A percentile compares a stretch with the other conserved stretches of the same genome.
These are phyloP conservation scores for Candidula unifasciata DNA, from an alignment of 2,888 invertebrate genomes.

Conservation along the genomic window DNA sequence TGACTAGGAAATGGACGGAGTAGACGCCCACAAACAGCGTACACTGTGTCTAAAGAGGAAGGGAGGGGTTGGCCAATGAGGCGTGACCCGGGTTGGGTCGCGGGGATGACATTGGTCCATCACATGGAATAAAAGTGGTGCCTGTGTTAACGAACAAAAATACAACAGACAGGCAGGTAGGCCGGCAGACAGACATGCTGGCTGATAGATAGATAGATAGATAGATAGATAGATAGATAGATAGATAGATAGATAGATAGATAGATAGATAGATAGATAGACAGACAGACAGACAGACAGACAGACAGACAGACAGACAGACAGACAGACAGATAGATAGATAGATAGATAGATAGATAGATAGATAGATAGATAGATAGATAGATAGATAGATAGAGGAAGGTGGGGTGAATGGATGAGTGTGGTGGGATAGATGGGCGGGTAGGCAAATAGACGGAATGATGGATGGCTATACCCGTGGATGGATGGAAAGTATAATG, in stretches of 20 bases:
- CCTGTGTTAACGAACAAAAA: too few species aligned
- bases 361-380: slow-evolving; percentile 21
- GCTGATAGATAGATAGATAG: slow-evolving; percentile 5
- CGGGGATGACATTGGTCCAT: too few species aligned
- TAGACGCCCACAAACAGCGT: too few species aligned
- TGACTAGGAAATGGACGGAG: too few species aligned
- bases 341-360: slow-evolving; percentile 21
- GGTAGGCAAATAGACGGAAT: background rate
- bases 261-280: slow-evolving; percentile 15
- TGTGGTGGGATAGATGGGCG: background rate
- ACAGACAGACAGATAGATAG: slow-evolving; percentile 12
- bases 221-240: background rate
- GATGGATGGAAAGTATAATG: too few species aligned
- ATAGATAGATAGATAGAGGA: slow-evolving; percentile 17
- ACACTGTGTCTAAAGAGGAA: too few species aligned
- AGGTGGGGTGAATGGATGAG: too few species aligned
- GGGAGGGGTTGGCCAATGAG: too few species aligned
- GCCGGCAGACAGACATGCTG: background rate
- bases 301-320: slow-evolving; percentile 6
- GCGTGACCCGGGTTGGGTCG: too few species aligned
- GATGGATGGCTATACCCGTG: too few species aligned
- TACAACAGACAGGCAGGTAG: too few species aligned
- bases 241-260: background rate
- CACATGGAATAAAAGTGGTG: too few species aligned
- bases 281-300: slow-evolving; percentile 6